phyloP scores from a whole-genome alignment of 2,888 invertebrate species.

The Mantis religiosa region DNA sequence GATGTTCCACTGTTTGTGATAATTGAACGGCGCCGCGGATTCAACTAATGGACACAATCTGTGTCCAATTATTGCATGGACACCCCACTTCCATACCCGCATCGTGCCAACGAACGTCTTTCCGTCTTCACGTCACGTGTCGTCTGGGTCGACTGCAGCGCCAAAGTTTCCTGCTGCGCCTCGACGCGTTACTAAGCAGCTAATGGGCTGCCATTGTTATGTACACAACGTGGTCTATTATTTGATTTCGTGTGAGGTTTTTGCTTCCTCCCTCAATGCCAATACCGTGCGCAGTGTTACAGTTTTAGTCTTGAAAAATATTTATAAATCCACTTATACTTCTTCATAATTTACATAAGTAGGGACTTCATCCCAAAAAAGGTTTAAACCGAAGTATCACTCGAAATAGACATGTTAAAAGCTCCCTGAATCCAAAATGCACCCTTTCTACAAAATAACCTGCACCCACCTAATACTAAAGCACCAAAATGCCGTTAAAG shows the following conservation, averaged over 20 bases:
- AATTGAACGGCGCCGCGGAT: not conserved
- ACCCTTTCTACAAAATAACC: too few relatives aligned
- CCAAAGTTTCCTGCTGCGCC: conserved; percentile 4
- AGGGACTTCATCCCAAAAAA: too few relatives aligned
- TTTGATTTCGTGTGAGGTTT: not conserved
- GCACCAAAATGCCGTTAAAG: too few relatives aligned
- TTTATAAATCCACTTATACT: too few relatives aligned
- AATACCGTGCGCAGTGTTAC: too few relatives aligned
- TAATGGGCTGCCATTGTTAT: conserved; percentile 9
- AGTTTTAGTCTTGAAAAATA: too few relatives aligned
- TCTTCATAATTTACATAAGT: too few relatives aligned
- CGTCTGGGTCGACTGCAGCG: not conserved
- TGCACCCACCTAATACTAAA: too few relatives aligned
- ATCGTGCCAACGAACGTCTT: not conserved
- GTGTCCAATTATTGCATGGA: conserved; percentile 10
- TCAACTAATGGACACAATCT: conserved; percentile 13
- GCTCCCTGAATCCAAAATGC: too few relatives aligned
- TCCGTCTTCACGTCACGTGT: not conserved
- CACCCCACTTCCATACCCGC: not conserved
- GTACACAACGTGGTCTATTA: not conserved
- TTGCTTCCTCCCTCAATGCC: not conserved
- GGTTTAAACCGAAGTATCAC: too few relatives aligned
- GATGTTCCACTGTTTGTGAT: not conserved
- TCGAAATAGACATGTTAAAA: too few relatives aligned
- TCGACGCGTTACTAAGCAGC: not conserved